Evolutionary conservation across 2,888 invertebrate genomes (phyloP).

Genomic region (Arrhopalites spinosus): DNA sequence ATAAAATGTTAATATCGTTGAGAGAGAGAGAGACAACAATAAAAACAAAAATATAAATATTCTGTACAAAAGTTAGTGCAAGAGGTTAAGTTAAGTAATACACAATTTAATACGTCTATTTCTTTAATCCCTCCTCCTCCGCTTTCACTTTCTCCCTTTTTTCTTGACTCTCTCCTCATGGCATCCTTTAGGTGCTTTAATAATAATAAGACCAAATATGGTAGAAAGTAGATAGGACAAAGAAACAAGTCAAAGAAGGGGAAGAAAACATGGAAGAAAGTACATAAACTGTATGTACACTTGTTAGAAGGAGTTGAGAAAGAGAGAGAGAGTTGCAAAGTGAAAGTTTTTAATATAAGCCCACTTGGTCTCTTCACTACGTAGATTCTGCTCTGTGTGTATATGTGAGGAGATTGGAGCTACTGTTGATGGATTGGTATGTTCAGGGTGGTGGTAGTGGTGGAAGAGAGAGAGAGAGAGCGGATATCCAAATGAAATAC

Average conservation of each 20-base stretch:
- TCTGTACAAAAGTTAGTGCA: too few relatives aligned
- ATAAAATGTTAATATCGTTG: too few relatives aligned
- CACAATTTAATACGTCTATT: not conserved
- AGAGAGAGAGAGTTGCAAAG: not conserved
- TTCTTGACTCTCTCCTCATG: not conserved
- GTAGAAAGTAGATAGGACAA: not conserved
- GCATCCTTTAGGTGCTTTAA: not conserved
- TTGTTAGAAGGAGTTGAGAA: too few relatives aligned
- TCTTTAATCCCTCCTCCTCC: too few relatives aligned
- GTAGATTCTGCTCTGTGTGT: not conserved
- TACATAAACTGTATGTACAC: not conserved
- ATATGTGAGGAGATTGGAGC: not conserved
- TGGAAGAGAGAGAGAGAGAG: slow-evolving; percentile 2
- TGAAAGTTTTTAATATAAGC: slow-evolving; percentile 1
- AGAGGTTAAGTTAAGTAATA: too few relatives aligned
- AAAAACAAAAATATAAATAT: too few relatives aligned
- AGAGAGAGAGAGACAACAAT: too few relatives aligned
- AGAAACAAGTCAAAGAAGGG: not conserved
- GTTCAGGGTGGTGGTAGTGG: not conserved
- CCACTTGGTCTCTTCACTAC: not conserved
- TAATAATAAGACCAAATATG: not conserved
- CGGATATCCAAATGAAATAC: slow-evolving; percentile 18
- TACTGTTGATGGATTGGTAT: not conserved
- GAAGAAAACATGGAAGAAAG: not conserved
- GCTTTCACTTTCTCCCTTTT: not conserved